phyloP scores from a whole-genome alignment of 2,113 vertebrate genomes.

The Numida meleagris region DNA sequence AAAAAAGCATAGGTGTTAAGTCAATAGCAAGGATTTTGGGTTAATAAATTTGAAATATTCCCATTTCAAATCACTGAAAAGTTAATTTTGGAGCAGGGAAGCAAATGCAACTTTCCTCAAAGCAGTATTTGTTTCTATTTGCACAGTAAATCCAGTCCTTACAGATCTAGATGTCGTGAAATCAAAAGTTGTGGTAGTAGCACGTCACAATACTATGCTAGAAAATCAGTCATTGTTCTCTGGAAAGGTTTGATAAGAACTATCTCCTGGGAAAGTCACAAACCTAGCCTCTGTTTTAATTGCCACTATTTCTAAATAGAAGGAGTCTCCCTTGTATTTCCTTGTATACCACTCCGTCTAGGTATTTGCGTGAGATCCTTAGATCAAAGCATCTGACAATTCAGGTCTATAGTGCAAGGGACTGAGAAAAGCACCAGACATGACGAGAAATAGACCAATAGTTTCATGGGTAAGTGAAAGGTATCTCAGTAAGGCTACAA shows the following conservation, averaged over 20 bases:
- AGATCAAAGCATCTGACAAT: not conserved
- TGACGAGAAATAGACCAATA: not conserved
- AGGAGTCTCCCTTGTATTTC: not conserved
- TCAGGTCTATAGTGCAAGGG: not conserved
- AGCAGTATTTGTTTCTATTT: not conserved
- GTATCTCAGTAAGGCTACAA: fast-evolving
- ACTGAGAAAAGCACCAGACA: not conserved
- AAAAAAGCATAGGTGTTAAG: not conserved
- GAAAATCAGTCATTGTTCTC: not conserved
- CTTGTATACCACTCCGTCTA: not conserved
- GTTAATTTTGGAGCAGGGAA: not conserved
- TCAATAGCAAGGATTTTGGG: not conserved
- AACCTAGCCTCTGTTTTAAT: not conserved
- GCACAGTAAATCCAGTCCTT: not conserved
- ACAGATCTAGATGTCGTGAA: not conserved
- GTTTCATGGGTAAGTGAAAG: not conserved
- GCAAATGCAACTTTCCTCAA: not conserved
- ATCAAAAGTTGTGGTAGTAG: not conserved
- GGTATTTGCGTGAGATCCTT: not conserved
- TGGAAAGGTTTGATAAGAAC: not conserved
- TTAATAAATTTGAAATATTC: not conserved
- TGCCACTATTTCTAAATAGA: not conserved
- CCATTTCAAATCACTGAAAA: not conserved
- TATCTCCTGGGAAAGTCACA: not conserved
- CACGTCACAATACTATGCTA: not conserved